Conservation (phyloP, 2,113 vertebrate species). For the Stegastes partitus region DNA sequence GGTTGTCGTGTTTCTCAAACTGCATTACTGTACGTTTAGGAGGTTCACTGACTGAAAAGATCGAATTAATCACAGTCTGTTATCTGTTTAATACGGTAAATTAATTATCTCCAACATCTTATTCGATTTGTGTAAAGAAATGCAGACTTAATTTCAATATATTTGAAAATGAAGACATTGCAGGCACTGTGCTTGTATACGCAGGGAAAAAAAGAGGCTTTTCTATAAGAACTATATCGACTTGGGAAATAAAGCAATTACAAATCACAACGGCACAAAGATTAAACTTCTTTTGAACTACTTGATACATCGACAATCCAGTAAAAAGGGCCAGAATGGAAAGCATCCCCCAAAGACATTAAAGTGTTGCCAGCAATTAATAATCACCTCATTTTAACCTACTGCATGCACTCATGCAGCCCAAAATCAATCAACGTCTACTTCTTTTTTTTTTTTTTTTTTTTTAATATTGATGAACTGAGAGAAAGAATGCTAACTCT, state of each 20-base stretch:
- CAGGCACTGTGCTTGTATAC: not conserved
- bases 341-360: constrained; percentile 69
- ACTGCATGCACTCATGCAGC: constrained; percentile 49
- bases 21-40: constrained; percentile 2
- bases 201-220: constrained; percentile 14
- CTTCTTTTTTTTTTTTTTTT: constrained; percentile 58
- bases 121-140: not conserved
- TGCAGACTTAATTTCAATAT: not conserved
- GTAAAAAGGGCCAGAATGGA: constrained; percentile 47
- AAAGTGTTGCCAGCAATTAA: constrained; percentile 71
- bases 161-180: not conserved
- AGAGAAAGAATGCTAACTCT: constrained; percentile 72
- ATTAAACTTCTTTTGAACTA: constrained; percentile 65
- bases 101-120: not conserved
- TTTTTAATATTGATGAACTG: constrained; percentile 72
- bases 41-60: not conserved
- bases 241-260: constrained; percentile 68
- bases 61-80: not conserved
- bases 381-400: constrained; percentile 70
- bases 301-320: constrained; percentile 61
- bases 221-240: constrained; percentile 47
- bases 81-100: not conserved
- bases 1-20: not conserved
- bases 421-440: constrained; percentile 76
- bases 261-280: constrained; percentile 41